Base-by-base conservation (phyloP, 2,797 vertebrate species). In the Phoeniculus purpureus region DNA sequence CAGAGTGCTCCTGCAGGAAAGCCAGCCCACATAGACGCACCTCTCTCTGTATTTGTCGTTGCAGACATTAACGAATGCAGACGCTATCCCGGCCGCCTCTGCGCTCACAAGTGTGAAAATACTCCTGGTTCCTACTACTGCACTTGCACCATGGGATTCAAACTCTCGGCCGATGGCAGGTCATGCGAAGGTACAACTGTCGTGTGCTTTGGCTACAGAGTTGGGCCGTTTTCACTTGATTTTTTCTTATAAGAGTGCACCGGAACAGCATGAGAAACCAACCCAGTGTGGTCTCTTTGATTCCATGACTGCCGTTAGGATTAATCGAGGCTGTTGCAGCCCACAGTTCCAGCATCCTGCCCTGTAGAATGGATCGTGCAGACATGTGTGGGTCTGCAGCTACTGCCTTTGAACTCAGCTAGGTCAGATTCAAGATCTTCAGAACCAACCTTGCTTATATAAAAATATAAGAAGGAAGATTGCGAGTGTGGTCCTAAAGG, bases 21-120 rank as follows among this genome's bases (percentile, higher is more conserved):
- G 65, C 40, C 90, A 94, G 70, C n/a, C 7, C 20, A 21, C 40
- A 9, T 37, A 5, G 4, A 90, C 56, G 29, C 10, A 52, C 75
- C 3, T 80, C 5, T 80, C 5, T 60, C 2, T 47, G 1, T 73
- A 20, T 83, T 85, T 37, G 1, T 51, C 27, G 12, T 84, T 85
- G 47, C 92, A 99, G 99, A 99, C 96, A 92, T 99, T 67, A 99
- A 99, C 8, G 99, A 99, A 92, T 99, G 99, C 96, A 98, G 98
- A 62, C 98, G 98, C 81, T 99, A 98, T 83, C 98, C 99, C 0
- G 98, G 99, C 27, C 99, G 99, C 22, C 97, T 99, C 27, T 99
- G 99, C 64, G 98, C 98, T 70, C 99, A 99, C 95, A 99, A 99
- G 96, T 99, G 99, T 81, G 99, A 99, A 68, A 99, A 99, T 94